Conservation (phyloP, 1,140 invertebrate species). For the Drosophila dunni region DNA sequence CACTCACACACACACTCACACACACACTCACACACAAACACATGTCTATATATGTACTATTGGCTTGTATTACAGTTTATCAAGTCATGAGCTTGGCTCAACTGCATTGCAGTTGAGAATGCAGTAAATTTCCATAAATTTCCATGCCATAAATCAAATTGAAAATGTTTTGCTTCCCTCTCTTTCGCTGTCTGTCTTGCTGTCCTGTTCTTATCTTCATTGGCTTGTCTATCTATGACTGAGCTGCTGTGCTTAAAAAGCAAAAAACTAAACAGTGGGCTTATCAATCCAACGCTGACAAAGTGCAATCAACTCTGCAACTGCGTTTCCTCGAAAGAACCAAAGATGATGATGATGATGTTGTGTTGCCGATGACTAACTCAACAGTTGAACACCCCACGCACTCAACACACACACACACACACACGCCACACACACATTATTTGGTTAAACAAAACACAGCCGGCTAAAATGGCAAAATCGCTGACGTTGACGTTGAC, state of each 20-base stretch:
- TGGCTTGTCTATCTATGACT: conserved; percentile 31
- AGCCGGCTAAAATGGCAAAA: conserved; percentile 68
- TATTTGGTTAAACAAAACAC: conserved; percentile 65
- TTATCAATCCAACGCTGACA: conserved; percentile 68
- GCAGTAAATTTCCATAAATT: conserved; percentile 82
- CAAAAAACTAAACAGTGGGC: conserved; percentile 66
- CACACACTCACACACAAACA: conserved; percentile 31
- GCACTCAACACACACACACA: conserved; percentile 40
- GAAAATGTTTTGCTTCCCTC: conserved; percentile 64
- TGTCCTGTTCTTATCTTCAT: conserved; percentile 57
- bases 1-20: conserved; percentile 18
- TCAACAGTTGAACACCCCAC: conserved; percentile 56
- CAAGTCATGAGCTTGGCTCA: conserved; percentile 42
- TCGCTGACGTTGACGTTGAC: conserved; percentile 46
- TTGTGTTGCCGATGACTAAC: conserved; percentile 56
- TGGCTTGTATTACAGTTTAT: conserved; percentile 63
- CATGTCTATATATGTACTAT: conserved; percentile 47
- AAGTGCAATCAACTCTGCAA: conserved; percentile 74
- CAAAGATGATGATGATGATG: conserved; percentile 17
- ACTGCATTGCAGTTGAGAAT: conserved; percentile 18
- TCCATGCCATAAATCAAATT: conserved; percentile 80
- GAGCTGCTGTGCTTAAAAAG: conserved; percentile 13
- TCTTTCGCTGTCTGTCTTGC: conserved; percentile 17
- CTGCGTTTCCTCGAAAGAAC: conserved; percentile 62
- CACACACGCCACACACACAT: conserved; percentile 17